Base-by-base conservation (phyloP, 2,888 invertebrate genomes). In the Diabrotica balteata region DNA sequence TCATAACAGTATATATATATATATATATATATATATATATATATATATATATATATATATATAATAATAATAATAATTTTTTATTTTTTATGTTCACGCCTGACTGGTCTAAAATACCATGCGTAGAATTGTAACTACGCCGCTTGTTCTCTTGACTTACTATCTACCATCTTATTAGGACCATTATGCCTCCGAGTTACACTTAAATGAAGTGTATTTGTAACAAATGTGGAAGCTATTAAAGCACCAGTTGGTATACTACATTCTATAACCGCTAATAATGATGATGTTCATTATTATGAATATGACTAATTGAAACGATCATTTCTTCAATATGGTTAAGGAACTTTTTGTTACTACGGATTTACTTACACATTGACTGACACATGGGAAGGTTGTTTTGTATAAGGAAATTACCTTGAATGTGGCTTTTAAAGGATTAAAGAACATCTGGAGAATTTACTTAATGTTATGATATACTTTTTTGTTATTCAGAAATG, bases 261-360 rank as follows among this genome's bases (percentile, higher is more conserved):
- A 46, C 55, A 55, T 55, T 55, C 44, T 55, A 46, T 10, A 46
- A 46, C 44, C 8, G 55, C 55, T 11, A 55, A 55, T 55, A 55
- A 55, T 55, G 67, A 69, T 67, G 63, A 59, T 67, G 66, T 64
- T 59, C 66, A 58, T 69, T 65, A 65, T 71, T 67, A 69, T 69
- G 65, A 67, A 59, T 67, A 62, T 62, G 43, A 62, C 63, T 69
- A 69, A 66, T 55, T 61, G 69, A 71, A 67, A 63, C 67, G 66
- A 59, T 67, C 58, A 63, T 71, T 69, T n/a, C 45, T 44, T 55
- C 43, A 44, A 44, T 55, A 55, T 43, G 8, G 11, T 55, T 45
- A 44, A 44, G 45, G 45, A 55, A 9, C n/a, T 55, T 55, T n/a
- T 55, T 45, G 32, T 53, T 42, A n/a, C 42, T 53, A 32, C 42